Base-by-base conservation (phyloP, 1,140 invertebrate species). In the Scaptomyza pallida region DNA sequence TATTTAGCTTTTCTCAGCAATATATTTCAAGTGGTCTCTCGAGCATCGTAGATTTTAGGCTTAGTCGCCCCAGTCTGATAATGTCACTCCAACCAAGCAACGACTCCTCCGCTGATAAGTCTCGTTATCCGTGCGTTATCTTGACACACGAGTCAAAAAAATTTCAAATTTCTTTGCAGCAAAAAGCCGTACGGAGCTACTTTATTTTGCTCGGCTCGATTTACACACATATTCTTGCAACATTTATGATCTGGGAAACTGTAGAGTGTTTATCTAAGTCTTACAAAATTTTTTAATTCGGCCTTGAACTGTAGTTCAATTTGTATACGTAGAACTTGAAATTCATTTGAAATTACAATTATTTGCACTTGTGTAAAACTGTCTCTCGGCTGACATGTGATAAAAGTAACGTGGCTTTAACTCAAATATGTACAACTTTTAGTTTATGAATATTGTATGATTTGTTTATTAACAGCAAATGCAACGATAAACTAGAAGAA, bases 61-160 rank as follows among this genome's bases (percentile, higher is more conserved):
- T 85, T 81, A 85, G 82, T 63, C 63, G 19, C 19, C 63, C 12
- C 19, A 1, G 40, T 45, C 74, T 88, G 82, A 86, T 86, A 86
- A 86, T 86, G 81, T 86, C 81, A 88, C 77, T 88, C 75, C 56
- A 33, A 30, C 54, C 56, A 47, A n/a, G n/a, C n/a, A n/a, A n/a
- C n/a, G n/a, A n/a, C n/a, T n/a, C n/a, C n/a, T n/a, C 61, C 37
- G 30, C 50, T 79, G 81, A 86, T 86, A 86, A 86, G 64, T 44
- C 44, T 44, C 44, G 35, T 63, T 75, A 72, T 65, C 55, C 78
- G 61, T 41, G 51, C 23, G 54, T 81, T 85, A 86, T 72, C 63
- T 75, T 67, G 47, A 72, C 62, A 62, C 75, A 47, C 54, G 44
- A 79, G 62, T 59, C 62, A 35, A 23, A 35, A 47, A 37, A 61